These are phyloP conservation scores for Propithecus perrieri DNA, from an alignment of 2,797 vertebrate species.

Conservation along the genomic window DNA sequence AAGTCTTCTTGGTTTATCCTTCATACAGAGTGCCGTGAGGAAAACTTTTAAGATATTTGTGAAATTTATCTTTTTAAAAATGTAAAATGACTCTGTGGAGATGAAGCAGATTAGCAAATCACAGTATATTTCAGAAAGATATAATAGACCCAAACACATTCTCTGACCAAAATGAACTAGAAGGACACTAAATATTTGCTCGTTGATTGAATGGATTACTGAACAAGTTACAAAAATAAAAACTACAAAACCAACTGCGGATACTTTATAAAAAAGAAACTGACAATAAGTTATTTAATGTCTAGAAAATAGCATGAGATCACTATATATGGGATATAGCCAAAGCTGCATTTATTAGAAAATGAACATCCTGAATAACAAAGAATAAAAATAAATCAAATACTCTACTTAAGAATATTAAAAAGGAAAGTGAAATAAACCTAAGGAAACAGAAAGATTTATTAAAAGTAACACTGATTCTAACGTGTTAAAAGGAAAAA, in stretches of 20 bases:
- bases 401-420: neutral
- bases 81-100: neutral
- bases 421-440: neutral
- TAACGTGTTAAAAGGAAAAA: neutral
- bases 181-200: neutral
- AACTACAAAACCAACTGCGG: neutral
- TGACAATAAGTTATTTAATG: constrained; percentile 35
- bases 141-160: neutral
- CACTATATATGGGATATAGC: neutral
- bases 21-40: neutral
- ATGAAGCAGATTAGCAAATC: neutral
- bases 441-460: neutral
- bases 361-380: neutral
- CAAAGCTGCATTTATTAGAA: neutral
- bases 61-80: constrained; percentile 24
- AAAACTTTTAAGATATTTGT: constrained; percentile 34
- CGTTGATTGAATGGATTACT: neutral
- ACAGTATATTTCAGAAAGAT: neutral
- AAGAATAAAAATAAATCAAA: neutral
- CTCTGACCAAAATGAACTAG: neutral
- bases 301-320: constrained; percentile 20
- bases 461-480: neutral
- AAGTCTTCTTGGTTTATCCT: neutral
- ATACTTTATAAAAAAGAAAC: constrained; percentile 2
- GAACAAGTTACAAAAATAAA: neutral